Conservation (phyloP, 2,113 vertebrate genomes). For the Zootoca vivipara region DNA sequence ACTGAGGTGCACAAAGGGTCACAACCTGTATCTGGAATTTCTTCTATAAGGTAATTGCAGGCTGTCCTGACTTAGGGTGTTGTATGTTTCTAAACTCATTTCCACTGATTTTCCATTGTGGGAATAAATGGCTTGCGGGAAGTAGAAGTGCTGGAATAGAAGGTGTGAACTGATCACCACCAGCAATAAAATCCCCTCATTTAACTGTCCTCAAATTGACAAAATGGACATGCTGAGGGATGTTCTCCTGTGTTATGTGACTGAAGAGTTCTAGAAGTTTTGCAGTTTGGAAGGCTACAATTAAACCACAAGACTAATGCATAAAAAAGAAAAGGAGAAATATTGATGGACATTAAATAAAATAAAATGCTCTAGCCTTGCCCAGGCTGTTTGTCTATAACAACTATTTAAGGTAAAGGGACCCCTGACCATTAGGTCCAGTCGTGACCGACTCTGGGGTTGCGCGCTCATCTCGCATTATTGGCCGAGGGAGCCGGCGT, state of each 20-base stretch:
- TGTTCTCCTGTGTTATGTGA: background rate
- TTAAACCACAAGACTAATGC: background rate
- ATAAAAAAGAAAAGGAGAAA: background rate
- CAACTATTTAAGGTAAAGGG: background rate
- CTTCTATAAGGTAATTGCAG: background rate
- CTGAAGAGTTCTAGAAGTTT: background rate
- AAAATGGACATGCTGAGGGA: background rate
- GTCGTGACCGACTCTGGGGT: too few species aligned
- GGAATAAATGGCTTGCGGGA: background rate
- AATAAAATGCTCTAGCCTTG: background rate
- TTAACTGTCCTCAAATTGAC: background rate
- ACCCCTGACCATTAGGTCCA: too few species aligned
- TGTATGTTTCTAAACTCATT: background rate
- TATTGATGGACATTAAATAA: background rate
- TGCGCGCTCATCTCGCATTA: too few species aligned
- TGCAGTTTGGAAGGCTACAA: background rate
- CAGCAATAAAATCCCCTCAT: background rate
- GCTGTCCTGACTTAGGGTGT: background rate
- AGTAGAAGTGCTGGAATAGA: background rate
- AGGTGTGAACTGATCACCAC: background rate
- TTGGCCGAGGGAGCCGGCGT: too few species aligned
- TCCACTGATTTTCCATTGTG: background rate
- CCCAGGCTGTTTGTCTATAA: background rate
- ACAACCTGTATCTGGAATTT: background rate
- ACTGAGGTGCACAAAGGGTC: background rate